These are phyloP conservation scores for Nomia melanderi DNA, from an alignment of 1,140 invertebrate species.

Conservation along the genomic window DNA sequence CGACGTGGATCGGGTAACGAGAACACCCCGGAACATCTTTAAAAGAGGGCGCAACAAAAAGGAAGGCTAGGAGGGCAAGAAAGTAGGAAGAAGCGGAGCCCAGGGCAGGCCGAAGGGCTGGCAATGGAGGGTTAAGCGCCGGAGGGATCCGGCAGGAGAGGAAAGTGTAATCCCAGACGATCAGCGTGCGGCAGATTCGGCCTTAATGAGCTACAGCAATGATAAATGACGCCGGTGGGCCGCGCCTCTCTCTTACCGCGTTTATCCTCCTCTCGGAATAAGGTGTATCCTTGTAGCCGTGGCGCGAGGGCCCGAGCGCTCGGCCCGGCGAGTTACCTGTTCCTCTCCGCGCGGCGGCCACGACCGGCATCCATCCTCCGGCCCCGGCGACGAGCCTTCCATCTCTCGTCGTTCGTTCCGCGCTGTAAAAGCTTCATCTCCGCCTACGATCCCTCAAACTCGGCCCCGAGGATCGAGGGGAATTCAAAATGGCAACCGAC, in stretches of 20 bases:
- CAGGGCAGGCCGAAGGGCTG: constrained; percentile 25
- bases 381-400: constrained; percentile 66
- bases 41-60: background rate
- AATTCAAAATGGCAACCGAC: constrained; percentile 79
- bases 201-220: constrained; percentile 78
- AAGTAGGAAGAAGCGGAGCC: constrained; percentile 16
- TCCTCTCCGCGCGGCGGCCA: constrained; percentile 50
- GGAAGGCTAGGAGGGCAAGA: constrained; percentile 28
- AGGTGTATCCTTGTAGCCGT: constrained; percentile 69
- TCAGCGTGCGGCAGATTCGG: constrained; percentile 77
- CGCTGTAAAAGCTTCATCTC: constrained; percentile 76
- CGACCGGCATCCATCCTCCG: constrained; percentile 65
- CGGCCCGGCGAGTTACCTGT: constrained; percentile 37
- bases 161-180: constrained; percentile 77
- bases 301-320: constrained; percentile 56
- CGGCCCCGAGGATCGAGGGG: constrained; percentile 69
- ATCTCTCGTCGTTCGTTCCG: constrained; percentile 70
- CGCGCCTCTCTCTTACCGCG: constrained; percentile 68
- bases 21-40: constrained; percentile 29
- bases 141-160: constrained; percentile 65
- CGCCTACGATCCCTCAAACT: constrained; percentile 81
- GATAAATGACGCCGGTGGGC: constrained; percentile 78
- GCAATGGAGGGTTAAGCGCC: constrained; percentile 67
- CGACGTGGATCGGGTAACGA: background rate
- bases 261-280: constrained; percentile 70